phyloP scores from a whole-genome alignment of 2,797 vertebrate genomes.

The Coccyzus lansbergi region DNA sequence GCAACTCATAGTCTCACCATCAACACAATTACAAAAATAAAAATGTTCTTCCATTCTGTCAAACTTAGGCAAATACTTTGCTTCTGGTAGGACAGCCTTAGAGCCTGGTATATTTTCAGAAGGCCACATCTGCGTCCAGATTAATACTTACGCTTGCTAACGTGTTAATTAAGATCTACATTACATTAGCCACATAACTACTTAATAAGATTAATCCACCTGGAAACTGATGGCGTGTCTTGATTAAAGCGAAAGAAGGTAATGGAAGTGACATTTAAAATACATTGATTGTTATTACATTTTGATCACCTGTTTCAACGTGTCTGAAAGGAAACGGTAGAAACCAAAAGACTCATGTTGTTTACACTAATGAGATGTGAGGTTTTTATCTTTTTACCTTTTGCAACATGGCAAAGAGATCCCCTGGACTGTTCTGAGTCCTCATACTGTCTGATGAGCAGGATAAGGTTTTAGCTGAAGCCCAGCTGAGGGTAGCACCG shows the following conservation, averaged over 20 bases:
- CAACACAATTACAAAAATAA: neutral
- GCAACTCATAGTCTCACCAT: neutral
- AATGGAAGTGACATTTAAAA: slow-evolving; percentile 75
- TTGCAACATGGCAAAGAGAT: neutral
- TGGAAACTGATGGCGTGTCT: slow-evolving; percentile 73
- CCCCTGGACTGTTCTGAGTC: neutral
- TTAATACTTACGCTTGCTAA: slow-evolving; percentile 64
- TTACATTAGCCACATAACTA: slow-evolving; percentile 75
- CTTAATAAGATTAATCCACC: slow-evolving; percentile 77
- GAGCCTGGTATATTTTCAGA: neutral
- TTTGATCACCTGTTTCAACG: slow-evolving; percentile 67
- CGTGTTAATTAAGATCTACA: slow-evolving; percentile 72
- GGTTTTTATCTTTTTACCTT: neutral
- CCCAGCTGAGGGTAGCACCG: neutral
- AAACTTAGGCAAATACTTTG: slow-evolving; percentile 16
- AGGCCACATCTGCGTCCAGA: slow-evolving; percentile 32
- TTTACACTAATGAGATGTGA: neutral
- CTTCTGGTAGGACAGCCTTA: slow-evolving; percentile 17
- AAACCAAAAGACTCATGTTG: slow-evolving; percentile 8
- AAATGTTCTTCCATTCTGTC: neutral
- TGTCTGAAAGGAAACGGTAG: slow-evolving; percentile 46
- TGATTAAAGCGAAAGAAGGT: slow-evolving; percentile 73
- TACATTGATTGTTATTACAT: slow-evolving; percentile 69
- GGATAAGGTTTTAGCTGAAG: neutral
- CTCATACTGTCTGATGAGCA: neutral